phyloP scores from a whole-genome alignment of 2,113 vertebrate genomes.

The Oryzias melastigma region DNA sequence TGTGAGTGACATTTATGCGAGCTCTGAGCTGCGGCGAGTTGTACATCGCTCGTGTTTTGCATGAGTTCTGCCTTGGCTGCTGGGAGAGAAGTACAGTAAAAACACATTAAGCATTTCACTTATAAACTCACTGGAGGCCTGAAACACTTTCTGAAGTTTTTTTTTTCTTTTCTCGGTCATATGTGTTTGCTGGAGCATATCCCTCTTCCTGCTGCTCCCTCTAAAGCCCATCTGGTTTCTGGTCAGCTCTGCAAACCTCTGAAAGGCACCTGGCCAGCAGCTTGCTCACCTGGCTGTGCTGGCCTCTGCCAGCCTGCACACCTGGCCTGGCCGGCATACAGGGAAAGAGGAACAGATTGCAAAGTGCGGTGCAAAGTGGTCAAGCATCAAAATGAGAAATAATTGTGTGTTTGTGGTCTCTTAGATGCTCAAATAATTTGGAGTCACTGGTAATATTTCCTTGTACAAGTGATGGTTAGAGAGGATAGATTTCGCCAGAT shows the following conservation, averaged over 20 bases:
- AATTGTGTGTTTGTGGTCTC: slow-evolving; percentile 5
- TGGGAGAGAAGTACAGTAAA: slow-evolving; percentile 55
- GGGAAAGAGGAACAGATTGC: slow-evolving; percentile 46
- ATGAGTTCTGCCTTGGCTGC: slow-evolving; percentile 24
- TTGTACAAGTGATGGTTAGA: not conserved
- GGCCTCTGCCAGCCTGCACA: slow-evolving; percentile 60
- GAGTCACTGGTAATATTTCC: not conserved
- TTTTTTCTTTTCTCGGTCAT: slow-evolving; percentile 47
- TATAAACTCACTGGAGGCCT: slow-evolving; percentile 47
- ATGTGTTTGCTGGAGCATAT: slow-evolving; percentile 6
- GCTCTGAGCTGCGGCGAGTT: slow-evolving; percentile 19
- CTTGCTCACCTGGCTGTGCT: slow-evolving; percentile 65
- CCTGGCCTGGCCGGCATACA: slow-evolving; percentile 50
- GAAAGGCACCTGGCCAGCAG: slow-evolving; percentile 72
- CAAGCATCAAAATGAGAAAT: slow-evolving; percentile 22
- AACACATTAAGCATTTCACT: slow-evolving; percentile 58
- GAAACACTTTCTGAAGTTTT: slow-evolving; percentile 39
- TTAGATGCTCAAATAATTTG: not conserved
- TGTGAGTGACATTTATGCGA: slow-evolving; percentile 53
- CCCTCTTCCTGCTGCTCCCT: slow-evolving; percentile 44
- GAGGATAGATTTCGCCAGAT: slow-evolving; percentile 38
- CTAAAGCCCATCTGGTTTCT: slow-evolving; percentile 66
- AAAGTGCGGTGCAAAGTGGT: slow-evolving; percentile 24
- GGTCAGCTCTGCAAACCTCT: slow-evolving; percentile 65
- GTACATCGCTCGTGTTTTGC: slow-evolving; percentile 33